Conservation (phyloP, 2,888 invertebrate genomes). For the Epistrophe grossulariae region DNA sequence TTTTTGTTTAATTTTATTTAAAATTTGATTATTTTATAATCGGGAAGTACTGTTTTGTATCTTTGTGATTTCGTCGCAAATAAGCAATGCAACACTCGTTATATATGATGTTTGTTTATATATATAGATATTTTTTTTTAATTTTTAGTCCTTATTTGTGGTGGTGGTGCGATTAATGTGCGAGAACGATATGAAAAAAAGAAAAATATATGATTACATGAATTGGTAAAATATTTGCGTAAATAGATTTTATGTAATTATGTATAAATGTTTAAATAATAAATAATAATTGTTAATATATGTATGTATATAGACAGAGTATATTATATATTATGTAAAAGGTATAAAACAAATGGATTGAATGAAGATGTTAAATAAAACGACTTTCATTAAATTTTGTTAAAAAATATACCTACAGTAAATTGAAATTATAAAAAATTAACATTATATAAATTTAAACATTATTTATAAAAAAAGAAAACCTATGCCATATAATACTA, state of each 20-base stretch:
- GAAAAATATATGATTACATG: conserved; percentile 71
- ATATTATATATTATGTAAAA: neutral
- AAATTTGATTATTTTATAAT: conserved; percentile 54
- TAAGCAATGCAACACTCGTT: conserved; percentile 79
- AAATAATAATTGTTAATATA: conserved; percentile 5
- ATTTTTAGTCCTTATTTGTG: conserved; percentile 77
- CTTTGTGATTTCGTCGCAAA: conserved; percentile 78
- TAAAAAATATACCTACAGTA: neutral
- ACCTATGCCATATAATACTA: neutral
- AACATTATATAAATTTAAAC: neutral
- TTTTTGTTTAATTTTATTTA: conserved; percentile 49
- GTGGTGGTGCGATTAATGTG: conserved; percentile 76
- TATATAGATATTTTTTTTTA: conserved; percentile 37
- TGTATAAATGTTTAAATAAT: conserved; percentile 1
- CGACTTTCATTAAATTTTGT: neutral
- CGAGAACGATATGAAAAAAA: conserved; percentile 77
- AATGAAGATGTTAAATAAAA: neutral
- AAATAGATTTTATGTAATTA: conserved; percentile 58
- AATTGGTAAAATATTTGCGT: conserved; percentile 63
- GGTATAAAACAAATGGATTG: neutral
- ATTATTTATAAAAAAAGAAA: neutral
- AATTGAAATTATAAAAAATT: neutral
- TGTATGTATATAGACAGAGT: neutral
- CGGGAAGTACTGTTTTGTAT: conserved; percentile 74
- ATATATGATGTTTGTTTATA: conserved; percentile 75